phyloP scores from a whole-genome alignment of 2,888 invertebrate genomes.

The Andrena minutula region DNA sequence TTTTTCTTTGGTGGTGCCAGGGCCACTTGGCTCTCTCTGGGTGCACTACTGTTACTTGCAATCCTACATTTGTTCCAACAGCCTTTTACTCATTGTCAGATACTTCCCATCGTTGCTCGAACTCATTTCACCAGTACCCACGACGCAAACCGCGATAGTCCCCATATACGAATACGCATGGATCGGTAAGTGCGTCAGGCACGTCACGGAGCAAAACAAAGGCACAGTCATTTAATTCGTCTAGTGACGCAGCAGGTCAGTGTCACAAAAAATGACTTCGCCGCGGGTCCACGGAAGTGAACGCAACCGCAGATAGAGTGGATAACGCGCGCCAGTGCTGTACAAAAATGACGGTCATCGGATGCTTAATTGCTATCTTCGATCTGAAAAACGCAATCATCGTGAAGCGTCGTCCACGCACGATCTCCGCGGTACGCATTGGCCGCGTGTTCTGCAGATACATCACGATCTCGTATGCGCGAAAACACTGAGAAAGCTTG shows the following conservation, averaged over 20 bases:
- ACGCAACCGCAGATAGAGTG: not conserved
- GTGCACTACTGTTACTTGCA: too few species aligned
- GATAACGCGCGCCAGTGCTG: slow-evolving; percentile 21
- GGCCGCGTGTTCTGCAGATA: not conserved
- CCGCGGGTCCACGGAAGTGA: slow-evolving; percentile 38
- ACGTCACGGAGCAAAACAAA: not conserved
- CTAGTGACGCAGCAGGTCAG: slow-evolving; percentile 29
- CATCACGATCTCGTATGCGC: slow-evolving; percentile 27
- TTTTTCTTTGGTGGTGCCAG: too few species aligned
- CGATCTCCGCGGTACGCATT: not conserved
- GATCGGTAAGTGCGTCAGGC: not conserved
- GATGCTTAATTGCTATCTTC: slow-evolving; percentile 57
- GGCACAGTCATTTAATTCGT: slow-evolving; percentile 12
- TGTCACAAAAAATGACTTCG: slow-evolving; percentile 35
- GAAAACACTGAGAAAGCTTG: not conserved
- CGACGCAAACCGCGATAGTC: too few species aligned
- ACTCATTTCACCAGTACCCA: too few species aligned
- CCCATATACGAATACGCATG: too few species aligned
- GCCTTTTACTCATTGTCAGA: too few species aligned
- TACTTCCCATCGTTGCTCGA: too few species aligned
- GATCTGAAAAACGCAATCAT: slow-evolving; percentile 50
- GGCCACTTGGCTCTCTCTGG: too few species aligned
- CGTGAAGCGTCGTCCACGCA: slow-evolving; percentile 19
- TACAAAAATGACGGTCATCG: slow-evolving; percentile 45
- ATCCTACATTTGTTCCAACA: too few species aligned